Evolutionary conservation across 64 coral and sea anemone species (phyloP).

Genomic region (Stichodactyla helianthus): DNA sequence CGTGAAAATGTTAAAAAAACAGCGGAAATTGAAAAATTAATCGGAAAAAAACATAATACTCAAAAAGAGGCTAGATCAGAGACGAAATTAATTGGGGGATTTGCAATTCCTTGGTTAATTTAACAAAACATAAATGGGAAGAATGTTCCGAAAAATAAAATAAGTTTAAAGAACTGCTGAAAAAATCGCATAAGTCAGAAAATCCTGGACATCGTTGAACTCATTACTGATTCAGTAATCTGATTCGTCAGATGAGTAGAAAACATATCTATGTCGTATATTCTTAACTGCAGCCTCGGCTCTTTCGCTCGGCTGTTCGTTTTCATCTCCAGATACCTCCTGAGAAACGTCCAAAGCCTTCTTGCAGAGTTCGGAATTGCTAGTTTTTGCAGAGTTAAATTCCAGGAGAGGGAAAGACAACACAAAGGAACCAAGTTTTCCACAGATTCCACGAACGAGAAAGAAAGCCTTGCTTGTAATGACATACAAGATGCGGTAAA

Average conservation of each 20-base stretch:
- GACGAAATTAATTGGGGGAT: too few relatives aligned
- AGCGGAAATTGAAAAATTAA: too few relatives aligned
- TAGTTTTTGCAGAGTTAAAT: neutral
- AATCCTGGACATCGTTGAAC: too few relatives aligned
- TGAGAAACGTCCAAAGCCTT: neutral
- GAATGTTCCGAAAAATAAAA: too few relatives aligned
- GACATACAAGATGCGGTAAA: neutral
- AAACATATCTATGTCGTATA: neutral
- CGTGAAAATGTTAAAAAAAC: too few relatives aligned
- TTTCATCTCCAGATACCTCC: neutral
- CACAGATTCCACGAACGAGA: neutral
- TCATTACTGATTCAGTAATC: neutral
- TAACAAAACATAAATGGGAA: too few relatives aligned
- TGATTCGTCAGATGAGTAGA: conserved; percentile 12
- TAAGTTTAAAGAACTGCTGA: too few relatives aligned
- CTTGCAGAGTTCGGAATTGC: neutral
- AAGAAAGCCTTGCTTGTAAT: neutral
- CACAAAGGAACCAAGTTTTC: neutral
- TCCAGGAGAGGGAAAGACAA: neutral
- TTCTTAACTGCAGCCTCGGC: neutral
- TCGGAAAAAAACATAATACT: too few relatives aligned
- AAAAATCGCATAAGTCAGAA: too few relatives aligned
- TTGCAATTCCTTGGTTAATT: too few relatives aligned
- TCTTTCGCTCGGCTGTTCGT: neutral
- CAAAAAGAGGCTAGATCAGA: too few relatives aligned